Percentiles rank a stretch among this genome's conserved stretches.
Evolutionary conservation across 2,797 vertebrate species (phyloP).

Genomic region (Buphagus erythrorhynchus): DNA sequence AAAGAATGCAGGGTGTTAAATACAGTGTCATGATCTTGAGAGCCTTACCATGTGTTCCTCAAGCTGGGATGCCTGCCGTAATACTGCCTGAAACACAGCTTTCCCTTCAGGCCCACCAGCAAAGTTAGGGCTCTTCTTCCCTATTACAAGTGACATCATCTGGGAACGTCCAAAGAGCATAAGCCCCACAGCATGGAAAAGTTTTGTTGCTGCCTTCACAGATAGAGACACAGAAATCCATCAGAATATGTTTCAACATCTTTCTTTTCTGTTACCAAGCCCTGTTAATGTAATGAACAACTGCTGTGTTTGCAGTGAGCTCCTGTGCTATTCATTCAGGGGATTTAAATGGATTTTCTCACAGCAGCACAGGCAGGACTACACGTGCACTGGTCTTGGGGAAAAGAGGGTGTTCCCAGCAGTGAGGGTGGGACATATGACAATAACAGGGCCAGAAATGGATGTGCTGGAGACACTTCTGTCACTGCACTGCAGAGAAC

Average conservation of each 20-base stretch:
- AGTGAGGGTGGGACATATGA: background rate
- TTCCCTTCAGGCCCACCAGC: background rate
- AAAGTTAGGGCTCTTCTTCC: background rate
- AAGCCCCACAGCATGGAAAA: background rate
- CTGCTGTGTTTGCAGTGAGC: constrained; percentile 31
- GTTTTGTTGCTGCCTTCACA: background rate
- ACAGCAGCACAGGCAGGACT: background rate
- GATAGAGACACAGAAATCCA: constrained; percentile 34
- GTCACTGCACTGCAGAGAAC: background rate
- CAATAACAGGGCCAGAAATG: background rate
- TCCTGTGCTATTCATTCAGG: constrained; percentile 27
- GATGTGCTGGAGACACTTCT: background rate
- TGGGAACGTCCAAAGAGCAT: constrained; percentile 45
- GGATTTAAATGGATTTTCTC: constrained; percentile 29
- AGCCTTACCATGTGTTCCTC: constrained; percentile 7
- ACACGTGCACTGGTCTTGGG: background rate
- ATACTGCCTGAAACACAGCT: constrained; percentile 8
- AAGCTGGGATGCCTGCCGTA: background rate
- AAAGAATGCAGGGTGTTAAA: constrained; percentile 46
- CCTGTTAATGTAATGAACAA: background rate
- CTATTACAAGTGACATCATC: background rate
- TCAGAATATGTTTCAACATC: background rate
- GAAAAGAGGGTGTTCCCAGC: background rate
- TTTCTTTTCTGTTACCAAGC: constrained; percentile 13
- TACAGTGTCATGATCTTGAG: constrained; percentile 19